These are phyloP conservation scores for Colletes collaris DNA, from an alignment of 2,888 invertebrate genomes.

Conservation along the genomic window DNA sequence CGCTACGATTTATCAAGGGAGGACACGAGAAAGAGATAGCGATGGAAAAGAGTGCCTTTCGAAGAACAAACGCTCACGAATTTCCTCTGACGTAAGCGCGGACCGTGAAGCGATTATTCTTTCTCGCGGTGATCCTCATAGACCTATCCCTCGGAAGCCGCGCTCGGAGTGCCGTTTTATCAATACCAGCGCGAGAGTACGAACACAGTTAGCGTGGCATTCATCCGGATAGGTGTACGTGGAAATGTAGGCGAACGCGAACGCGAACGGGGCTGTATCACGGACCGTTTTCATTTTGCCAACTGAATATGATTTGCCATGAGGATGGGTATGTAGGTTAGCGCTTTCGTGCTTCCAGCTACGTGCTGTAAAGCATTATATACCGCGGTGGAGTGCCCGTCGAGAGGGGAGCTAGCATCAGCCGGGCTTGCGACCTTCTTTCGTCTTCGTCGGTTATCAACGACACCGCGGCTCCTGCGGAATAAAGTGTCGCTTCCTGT, in stretches of 20 bases:
- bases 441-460: constrained; percentile 27
- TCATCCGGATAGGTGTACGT: constrained; percentile 22
- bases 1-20: constrained; percentile 44
- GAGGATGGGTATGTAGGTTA: constrained; percentile 75
- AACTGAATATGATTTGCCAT: constrained; percentile 77
- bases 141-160: constrained; percentile 1
- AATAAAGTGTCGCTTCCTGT: constrained; percentile 8
- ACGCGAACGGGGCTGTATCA: constrained; percentile 53
- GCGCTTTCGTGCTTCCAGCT: constrained; percentile 56
- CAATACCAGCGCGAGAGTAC: constrained; percentile 10
- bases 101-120: constrained; percentile 12
- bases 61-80: constrained; percentile 32
- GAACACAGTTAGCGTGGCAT: constrained; percentile 16
- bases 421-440: constrained; percentile 38
- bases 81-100: constrained; percentile 2
- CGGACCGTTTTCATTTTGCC: constrained; percentile 74
- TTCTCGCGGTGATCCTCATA: background rate
- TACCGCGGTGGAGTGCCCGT: constrained; percentile 22
- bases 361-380: constrained; percentile 49
- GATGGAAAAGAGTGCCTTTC: background rate
- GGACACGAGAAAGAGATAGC: background rate
- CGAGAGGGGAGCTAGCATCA: constrained; percentile 26
- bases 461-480: constrained; percentile 18
- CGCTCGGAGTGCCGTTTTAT: background rate
- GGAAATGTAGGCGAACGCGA: constrained; percentile 15